A percentile compares a stretch with the other conserved stretches of the same genome.
Evolutionary conservation across 2,113 vertebrate species (phyloP).

Genomic region (Merops nubicus): DNA sequence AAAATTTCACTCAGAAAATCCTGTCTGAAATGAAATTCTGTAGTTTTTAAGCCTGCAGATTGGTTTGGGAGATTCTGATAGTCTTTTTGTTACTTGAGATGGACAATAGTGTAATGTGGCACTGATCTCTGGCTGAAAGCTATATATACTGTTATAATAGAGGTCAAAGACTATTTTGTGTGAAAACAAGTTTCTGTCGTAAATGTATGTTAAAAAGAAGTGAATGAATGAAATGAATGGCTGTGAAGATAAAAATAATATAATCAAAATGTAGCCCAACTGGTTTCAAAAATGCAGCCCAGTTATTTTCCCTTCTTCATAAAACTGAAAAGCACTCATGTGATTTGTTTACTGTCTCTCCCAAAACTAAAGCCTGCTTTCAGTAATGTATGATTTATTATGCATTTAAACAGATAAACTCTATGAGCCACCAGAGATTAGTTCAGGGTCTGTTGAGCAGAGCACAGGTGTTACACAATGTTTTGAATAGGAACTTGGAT

Average conservation of each 20-base stretch:
- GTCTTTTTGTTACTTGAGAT: neutral
- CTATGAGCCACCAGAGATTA: neutral
- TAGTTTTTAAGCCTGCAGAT: neutral
- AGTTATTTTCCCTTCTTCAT: neutral
- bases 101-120: neutral
- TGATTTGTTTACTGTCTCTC: neutral
- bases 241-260: neutral
- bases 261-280: neutral
- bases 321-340: neutral
- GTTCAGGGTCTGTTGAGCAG: neutral
- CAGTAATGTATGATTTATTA: neutral
- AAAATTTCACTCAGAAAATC: neutral
- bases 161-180: neutral
- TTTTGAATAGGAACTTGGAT: neutral
- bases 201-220: neutral
- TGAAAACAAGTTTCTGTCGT: neutral
- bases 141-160: neutral
- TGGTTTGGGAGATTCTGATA: too few species aligned
- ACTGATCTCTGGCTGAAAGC: neutral
- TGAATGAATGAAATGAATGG: neutral
- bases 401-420: conserved; percentile 21
- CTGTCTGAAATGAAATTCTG: neutral
- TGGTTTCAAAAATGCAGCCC: neutral
- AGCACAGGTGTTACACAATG: neutral
- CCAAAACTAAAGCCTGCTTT: neutral